phyloP scores from a whole-genome alignment of 1,140 invertebrate species.

The Dendrolimus punctatus region DNA sequence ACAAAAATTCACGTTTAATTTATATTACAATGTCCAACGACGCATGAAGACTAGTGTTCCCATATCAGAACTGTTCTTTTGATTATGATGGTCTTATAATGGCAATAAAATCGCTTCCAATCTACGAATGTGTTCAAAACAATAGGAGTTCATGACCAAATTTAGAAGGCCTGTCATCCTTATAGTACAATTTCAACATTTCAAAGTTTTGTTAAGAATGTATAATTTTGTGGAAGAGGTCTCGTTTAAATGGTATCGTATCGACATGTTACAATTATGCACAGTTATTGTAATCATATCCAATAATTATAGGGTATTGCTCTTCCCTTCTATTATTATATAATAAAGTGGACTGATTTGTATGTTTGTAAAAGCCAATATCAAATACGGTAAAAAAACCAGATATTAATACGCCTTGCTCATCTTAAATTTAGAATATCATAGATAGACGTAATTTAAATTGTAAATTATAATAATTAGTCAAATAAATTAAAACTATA shows the following conservation, averaged over 20 bases:
- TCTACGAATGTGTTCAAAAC: slow-evolving; percentile 14
- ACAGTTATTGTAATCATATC: background rate
- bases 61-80: slow-evolving; percentile 14
- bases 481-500: too few species aligned
- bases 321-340: too few species aligned
- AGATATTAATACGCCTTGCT: too few species aligned
- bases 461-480: too few species aligned
- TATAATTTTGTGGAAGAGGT: background rate
- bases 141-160: slow-evolving; percentile 12
- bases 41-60: slow-evolving; percentile 8
- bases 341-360: too few species aligned
- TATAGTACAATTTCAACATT: background rate
- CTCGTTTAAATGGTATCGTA: slow-evolving; percentile 5
- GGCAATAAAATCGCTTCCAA: slow-evolving; percentile 18
- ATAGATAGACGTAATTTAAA: too few species aligned
- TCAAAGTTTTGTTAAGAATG: too few species aligned
- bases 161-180: slow-evolving; percentile 2
- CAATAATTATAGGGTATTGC: too few species aligned
- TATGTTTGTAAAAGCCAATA: too few species aligned
- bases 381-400: too few species aligned
- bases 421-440: too few species aligned
- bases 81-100: slow-evolving; percentile 25
- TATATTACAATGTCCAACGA: slow-evolving; percentile 12
- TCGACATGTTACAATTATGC: slow-evolving; percentile 1
- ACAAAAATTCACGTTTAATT: too few species aligned